phyloP scores from a whole-genome alignment of 2,888 invertebrate species.

The Chirona hameri region DNA sequence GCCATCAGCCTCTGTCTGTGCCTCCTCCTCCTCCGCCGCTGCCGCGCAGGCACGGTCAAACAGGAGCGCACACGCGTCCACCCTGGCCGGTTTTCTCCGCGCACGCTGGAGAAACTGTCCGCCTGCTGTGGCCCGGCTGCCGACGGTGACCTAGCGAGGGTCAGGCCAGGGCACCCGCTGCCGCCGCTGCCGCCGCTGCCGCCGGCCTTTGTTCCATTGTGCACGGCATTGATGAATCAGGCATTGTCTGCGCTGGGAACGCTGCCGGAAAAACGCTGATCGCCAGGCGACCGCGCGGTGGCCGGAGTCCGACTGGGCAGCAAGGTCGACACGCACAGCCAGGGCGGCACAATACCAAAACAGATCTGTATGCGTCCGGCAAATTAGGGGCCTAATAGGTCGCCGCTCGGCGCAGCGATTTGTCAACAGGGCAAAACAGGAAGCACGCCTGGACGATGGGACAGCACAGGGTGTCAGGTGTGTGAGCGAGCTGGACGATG shows the following conservation, averaged over 20 bases:
- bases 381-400: neutral
- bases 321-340: neutral
- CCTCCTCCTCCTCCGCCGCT: neutral
- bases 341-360: neutral
- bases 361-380: neutral
- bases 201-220: slow-evolving; percentile 12
- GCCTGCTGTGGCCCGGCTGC: too few species aligned
- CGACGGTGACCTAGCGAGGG: neutral
- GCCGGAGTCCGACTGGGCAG: too few species aligned
- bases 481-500: neutral
- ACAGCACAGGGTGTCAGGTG: neutral
- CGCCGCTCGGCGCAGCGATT: neutral
- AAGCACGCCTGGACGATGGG: neutral
- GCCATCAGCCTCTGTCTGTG: too few species aligned
- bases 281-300: neutral
- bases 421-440: neutral
- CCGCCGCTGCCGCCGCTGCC: too few species aligned
- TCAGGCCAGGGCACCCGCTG: neutral
- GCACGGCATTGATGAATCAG: neutral
- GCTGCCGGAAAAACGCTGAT: neutral
- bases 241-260: neutral
- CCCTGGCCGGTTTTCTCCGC: neutral
- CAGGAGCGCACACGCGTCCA: neutral
- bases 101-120: neutral
- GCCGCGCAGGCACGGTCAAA: neutral